Evolutionary conservation across 2,113 vertebrate species (phyloP).

Genomic region (Trogon melanurus): DNA sequence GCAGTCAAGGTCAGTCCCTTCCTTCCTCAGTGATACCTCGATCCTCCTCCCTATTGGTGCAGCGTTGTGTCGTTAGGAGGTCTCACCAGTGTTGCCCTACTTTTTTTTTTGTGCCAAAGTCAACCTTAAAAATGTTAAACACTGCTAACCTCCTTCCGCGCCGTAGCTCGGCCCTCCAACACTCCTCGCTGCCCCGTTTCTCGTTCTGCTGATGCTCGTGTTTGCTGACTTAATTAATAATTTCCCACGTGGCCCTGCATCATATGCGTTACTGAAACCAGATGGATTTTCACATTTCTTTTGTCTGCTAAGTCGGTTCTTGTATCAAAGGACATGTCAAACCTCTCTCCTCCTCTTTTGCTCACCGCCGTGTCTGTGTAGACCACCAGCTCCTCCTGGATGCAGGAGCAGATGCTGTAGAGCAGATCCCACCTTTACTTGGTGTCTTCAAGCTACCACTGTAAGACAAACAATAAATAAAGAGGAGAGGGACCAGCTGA

Average conservation of each 20-base stretch:
- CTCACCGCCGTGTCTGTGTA: fast-evolving
- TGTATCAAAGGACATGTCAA: not conserved
- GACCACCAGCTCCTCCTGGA: not conserved
- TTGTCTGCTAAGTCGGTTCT: not conserved
- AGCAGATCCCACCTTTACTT: not conserved
- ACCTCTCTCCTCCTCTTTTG: not conserved
- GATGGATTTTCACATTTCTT: not conserved
- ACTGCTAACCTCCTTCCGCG: conserved; percentile 39
- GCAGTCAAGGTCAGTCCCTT: not conserved
- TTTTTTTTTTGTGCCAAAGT: not conserved
- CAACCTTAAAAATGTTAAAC: conserved; percentile 25
- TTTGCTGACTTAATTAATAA: conserved; percentile 11
- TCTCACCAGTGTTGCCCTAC: not conserved
- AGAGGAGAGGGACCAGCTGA: not conserved
- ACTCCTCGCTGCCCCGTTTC: not conserved
- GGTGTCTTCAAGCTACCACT: not conserved
- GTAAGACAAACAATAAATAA: not conserved
- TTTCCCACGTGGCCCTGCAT: not conserved
- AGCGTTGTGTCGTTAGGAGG: not conserved
- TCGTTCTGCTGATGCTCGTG: not conserved
- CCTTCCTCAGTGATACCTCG: not conserved
- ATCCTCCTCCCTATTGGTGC: not conserved
- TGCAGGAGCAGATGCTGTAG: not conserved
- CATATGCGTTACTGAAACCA: not conserved
- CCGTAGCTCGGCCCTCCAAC: not conserved